These are phyloP conservation scores for Damaliscus lunatus DNA, from an alignment of 2,113 vertebrate species.

Conservation along the genomic window DNA sequence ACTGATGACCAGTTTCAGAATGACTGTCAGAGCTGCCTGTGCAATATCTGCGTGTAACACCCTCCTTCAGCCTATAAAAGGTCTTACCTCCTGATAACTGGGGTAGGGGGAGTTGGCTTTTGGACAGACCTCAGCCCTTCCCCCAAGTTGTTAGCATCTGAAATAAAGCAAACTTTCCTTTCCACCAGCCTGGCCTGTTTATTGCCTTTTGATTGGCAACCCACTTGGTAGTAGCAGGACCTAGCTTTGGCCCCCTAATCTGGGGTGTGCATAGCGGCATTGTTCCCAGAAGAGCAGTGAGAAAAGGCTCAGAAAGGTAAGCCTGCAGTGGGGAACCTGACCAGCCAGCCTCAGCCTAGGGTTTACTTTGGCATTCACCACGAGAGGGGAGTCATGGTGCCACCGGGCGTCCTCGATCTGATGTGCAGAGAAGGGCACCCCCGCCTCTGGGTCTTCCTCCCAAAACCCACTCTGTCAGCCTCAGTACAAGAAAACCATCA, in stretches of 20 bases:
- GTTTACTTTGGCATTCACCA: neutral
- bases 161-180: neutral
- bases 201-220: neutral
- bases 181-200: neutral
- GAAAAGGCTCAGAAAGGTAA: neutral
- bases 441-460: neutral
- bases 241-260: accelerated
- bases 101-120: neutral
- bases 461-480: neutral
- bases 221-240: neutral
- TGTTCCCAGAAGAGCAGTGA: neutral
- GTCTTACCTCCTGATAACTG: neutral
- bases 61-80: neutral
- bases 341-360: neutral
- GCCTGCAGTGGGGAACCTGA: accelerated
- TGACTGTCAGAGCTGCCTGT: neutral
- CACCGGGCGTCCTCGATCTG: accelerated
- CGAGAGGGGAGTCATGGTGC: accelerated
- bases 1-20: neutral
- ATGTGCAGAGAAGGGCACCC: neutral
- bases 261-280: accelerated
- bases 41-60: neutral
- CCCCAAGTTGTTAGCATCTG: neutral
- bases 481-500: neutral
- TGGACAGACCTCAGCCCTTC: neutral